Percentiles rank a stretch among this genome's conserved stretches.
Conservation (phyloP, 2,888 invertebrate genomes). For the Taphrorychus bicolor region DNA sequence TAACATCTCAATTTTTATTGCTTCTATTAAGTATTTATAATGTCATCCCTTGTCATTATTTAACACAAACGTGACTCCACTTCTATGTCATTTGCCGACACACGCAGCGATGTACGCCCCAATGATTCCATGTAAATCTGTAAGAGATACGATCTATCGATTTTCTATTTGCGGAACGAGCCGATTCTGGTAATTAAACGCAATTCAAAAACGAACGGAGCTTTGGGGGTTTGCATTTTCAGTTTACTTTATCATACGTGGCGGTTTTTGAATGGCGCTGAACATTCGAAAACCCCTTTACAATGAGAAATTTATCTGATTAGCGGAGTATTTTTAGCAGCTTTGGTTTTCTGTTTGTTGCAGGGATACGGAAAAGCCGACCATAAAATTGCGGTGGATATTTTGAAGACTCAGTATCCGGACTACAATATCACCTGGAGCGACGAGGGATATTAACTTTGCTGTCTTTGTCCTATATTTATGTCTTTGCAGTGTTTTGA, state of each 20-base stretch:
- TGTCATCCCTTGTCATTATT: too few species aligned
- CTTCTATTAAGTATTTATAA: too few species aligned
- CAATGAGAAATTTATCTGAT: neutral
- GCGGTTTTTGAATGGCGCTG: constrained; percentile 4
- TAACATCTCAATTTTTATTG: too few species aligned
- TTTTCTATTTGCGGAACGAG: neutral
- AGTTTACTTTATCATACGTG: neutral
- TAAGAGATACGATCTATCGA: neutral
- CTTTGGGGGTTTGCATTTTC: too few species aligned
- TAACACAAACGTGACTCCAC: neutral
- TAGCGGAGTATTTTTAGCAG: neutral
- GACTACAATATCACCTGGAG: constrained; percentile 81
- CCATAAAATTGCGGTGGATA: constrained; percentile 76
- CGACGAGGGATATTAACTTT: constrained; percentile 76
- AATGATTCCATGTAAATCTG: neutral
- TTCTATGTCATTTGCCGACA: neutral
- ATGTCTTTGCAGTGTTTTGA: neutral
- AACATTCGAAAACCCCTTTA: neutral
- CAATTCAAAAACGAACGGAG: neutral
- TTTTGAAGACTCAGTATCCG: constrained; percentile 77
- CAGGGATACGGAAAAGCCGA: constrained; percentile 91
- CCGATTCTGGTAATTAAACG: neutral
- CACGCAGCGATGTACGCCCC: neutral
- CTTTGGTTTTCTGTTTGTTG: constrained; percentile 45
- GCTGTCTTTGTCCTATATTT: neutral